Conservation (phyloP, 2,797 vertebrate species). For the Glyptemys insculpta region DNA sequence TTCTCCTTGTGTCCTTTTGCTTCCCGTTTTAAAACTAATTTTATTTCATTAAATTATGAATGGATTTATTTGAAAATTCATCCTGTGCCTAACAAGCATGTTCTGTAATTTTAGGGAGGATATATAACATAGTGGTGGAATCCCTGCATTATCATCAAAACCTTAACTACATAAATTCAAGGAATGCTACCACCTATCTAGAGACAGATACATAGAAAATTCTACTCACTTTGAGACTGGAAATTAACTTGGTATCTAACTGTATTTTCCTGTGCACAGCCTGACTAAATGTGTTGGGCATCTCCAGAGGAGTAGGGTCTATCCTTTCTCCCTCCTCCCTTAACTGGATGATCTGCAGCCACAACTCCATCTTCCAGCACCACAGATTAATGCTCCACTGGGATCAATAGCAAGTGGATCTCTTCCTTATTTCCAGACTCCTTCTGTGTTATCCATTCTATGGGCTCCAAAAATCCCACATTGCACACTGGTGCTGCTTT, state of each 20-base stretch:
- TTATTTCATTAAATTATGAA: background rate
- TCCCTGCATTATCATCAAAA: slow-evolving; percentile 8
- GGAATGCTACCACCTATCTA: background rate
- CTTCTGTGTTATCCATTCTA: background rate
- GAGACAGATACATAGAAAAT: background rate
- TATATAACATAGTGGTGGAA: background rate
- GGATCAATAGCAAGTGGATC: background rate
- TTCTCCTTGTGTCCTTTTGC: background rate
- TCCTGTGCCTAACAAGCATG: background rate
- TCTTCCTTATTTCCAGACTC: background rate
- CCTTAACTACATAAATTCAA: background rate
- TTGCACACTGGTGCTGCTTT: background rate
- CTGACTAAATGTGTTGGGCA: background rate
- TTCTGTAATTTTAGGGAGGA: slow-evolving; percentile 3
- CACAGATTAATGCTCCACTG: background rate
- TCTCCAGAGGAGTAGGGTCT: background rate
- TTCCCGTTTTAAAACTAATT: background rate
- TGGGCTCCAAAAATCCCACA: background rate
- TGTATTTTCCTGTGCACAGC: background rate
- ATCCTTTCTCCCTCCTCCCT: background rate
- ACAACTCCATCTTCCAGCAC: background rate
- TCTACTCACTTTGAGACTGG: background rate
- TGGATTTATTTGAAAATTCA: background rate
- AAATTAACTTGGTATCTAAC: background rate
- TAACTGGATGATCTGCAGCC: background rate